phyloP scores from a whole-genome alignment of 2,113 vertebrate species.

The Noctilio leporinus region DNA sequence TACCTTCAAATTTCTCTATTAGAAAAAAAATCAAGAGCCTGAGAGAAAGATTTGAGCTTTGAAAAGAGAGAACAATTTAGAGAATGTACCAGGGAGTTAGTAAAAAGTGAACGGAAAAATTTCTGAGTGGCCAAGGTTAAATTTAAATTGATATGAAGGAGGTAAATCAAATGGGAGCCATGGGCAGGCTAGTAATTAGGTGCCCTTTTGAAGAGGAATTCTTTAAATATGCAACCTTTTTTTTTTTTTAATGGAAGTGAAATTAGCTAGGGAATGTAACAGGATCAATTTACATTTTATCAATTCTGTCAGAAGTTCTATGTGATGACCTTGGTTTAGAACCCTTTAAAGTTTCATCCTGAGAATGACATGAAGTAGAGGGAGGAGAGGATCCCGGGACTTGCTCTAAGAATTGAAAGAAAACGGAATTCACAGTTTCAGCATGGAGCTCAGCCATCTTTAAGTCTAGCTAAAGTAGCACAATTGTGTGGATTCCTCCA shows the following conservation, averaged over 20 bases:
- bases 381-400: neutral
- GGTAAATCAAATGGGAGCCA: neutral
- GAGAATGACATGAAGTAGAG: neutral
- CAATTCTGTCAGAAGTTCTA: neutral
- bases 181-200: neutral
- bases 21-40: neutral
- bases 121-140: neutral
- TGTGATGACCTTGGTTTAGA: neutral
- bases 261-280: neutral
- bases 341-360: neutral
- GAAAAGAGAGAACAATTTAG: neutral
- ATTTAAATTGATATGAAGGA: neutral
- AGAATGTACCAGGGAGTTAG: neutral
- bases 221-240: neutral
- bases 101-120: neutral
- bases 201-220: neutral
- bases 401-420: neutral
- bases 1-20: neutral
- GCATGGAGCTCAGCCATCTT: neutral
- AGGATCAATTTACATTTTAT: neutral
- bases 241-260: neutral
- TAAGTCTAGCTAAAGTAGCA: neutral
- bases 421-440: neutral
- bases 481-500: neutral
- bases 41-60: neutral